Evolutionary conservation across 2,797 vertebrate genomes (phyloP), one percentile per base, ranked within the genome.

Genomic region (Siniperca obscura): DNA sequence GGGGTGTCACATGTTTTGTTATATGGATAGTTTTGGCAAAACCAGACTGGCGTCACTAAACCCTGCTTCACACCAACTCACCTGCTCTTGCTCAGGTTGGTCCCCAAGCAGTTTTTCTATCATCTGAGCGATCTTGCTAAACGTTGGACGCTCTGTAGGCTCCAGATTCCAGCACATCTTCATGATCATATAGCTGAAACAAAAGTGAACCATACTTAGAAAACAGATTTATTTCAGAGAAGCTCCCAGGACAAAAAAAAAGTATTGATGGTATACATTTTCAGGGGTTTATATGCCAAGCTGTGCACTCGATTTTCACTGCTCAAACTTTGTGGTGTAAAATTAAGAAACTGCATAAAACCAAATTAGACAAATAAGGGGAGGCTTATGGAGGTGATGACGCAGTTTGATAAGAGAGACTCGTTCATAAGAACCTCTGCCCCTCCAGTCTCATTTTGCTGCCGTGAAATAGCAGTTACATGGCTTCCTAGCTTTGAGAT

Each of bases 91-190:
- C 36, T 95, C 93, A 30, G 91, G 90, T 1, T 92, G 87, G 5
- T 95, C 91, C 27, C 94, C 95, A 55, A 96, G 94, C 70, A 97
- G 96, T 67, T 95, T 95, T 88, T 97, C 94, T 42, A 99, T 97
- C 89, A 98, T 94, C 84, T 95, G 94, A 59, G 92, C 68, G 74
- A 99, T 98, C 93, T 98, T 96, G 83, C 93, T 95, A 13, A 99
- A 99, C 0, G 96, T 98, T 0, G 98, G 98, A 52, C 98, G 96
- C 30, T 81, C 90, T 0, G 97, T 98, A 0, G 98, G 97, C 86
- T 98, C 96, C 94, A 99, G 93, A 86, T 95, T 96, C 98, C 98
- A 99, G 93, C 98, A 99, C 7, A 96, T 96, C 86, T 97, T 97
- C 98, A 99, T 99, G 90, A 99, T 95, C 40, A 80, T 87, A 68